Conservation (phyloP, 2,113 vertebrate species). For the Hirundichthys speculiger region DNA sequence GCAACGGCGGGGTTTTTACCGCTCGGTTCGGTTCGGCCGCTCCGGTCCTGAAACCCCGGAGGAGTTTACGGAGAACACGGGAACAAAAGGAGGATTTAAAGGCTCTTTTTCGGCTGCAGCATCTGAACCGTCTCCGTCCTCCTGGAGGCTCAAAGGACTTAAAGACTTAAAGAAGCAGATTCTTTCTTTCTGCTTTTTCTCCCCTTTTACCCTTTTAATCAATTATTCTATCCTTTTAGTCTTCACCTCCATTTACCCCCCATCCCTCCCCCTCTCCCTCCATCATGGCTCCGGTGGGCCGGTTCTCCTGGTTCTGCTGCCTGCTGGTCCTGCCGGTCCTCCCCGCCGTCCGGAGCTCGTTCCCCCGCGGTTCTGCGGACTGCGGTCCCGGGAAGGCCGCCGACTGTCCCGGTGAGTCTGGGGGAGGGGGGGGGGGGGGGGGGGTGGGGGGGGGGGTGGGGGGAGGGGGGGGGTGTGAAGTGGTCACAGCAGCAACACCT, state of each 20-base stretch:
- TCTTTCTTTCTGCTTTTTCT: too few relatives aligned
- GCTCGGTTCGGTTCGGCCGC: not conserved
- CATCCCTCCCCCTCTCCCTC: constrained; percentile 11
- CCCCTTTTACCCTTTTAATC: too few relatives aligned
- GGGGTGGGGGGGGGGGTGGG: too few relatives aligned
- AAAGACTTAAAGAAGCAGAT: too few relatives aligned
- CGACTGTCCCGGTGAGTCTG: constrained; percentile 82
- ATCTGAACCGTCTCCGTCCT: not conserved
- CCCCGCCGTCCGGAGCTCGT: constrained; percentile 73
- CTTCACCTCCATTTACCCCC: not conserved
- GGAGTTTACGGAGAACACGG: not conserved
- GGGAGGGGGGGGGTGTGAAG: too few relatives aligned
- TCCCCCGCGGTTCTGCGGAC: constrained; percentile 72
- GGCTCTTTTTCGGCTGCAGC: not conserved
- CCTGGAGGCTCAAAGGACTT: not conserved
- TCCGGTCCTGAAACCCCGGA: not conserved
- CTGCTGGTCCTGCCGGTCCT: constrained; percentile 71
- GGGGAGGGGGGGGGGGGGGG: too few relatives aligned
- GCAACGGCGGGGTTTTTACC: not conserved
- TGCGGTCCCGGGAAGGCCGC: constrained; percentile 75
- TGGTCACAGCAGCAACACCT: too few relatives aligned
- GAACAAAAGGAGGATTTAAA: not conserved
- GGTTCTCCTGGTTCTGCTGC: constrained; percentile 56
- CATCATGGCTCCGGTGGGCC: constrained; percentile 62
- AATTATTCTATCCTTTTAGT: too few relatives aligned